Base-by-base conservation (phyloP, 2,888 invertebrate species). In the Tubulanus polymorphus region DNA sequence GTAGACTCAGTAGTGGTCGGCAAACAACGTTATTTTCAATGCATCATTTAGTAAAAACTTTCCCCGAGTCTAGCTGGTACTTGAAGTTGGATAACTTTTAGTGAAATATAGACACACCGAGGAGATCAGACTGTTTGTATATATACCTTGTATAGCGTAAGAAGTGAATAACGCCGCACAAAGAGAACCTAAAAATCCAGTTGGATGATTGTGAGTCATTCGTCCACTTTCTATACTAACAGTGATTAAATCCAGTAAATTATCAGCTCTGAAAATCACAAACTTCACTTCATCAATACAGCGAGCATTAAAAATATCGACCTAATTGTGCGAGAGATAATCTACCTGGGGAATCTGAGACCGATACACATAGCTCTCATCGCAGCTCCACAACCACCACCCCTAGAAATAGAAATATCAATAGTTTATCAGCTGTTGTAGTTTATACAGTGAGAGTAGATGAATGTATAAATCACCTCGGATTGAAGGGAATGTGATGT, bases 331-430 rank as follows among this genome's bases (percentile, higher is more conserved):
- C 35, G 10, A 32, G 35, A 32, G 10, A 12, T n/a, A 32, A 32
- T 32, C 35, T 49, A 70, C 72, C 63, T 65, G 37, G 70, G 70
- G 59, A 69, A 76, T 6, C 71, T 57, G 8, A 78, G 64, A 8
- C 78, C 78, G 47, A 78, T 75, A 60, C 78, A 78, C 74, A 74
- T 76, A 20, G 76, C 61, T 51, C 78, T 68, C 75, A 77, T 76
- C 0, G 78, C 74, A 15, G 70, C 76, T 12, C 76, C 76, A 66
- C 76, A 78, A 3, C 76, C 78, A n/a, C 74, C 75, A 32, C 72
- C 75, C 27, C 72, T 68, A 49, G n/a, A 61, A 60, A 51, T 48
- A 23, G 20, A 56, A 15, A 41, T 41, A 41, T 3, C 41, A 18
- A 41, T 41, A 8, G 18, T 41, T 41, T 15, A 18, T 5, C 41